phyloP scores from a whole-genome alignment of 2,113 vertebrate species.

The Eupsittula cactorum region DNA sequence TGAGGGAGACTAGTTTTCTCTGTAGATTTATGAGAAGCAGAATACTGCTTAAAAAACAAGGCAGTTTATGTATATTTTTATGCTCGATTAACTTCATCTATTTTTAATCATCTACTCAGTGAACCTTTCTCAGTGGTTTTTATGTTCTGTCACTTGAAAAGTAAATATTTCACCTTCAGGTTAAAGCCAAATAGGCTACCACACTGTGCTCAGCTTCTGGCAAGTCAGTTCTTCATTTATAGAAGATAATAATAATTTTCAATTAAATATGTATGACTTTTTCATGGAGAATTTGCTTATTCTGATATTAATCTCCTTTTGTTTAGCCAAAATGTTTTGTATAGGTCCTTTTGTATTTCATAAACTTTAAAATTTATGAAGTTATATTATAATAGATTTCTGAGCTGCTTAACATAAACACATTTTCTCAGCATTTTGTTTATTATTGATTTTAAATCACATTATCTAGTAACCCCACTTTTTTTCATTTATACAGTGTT shows the following conservation, averaged over 20 bases:
- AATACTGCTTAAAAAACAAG: slow-evolving; percentile 28
- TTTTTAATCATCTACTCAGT: neutral
- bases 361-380: neutral
- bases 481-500: neutral
- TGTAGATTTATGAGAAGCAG: neutral
- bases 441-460: neutral
- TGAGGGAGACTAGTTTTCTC: slow-evolving; percentile 12
- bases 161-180: neutral
- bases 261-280: neutral
- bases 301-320: slow-evolving; percentile 4
- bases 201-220: slow-evolving; percentile 19
- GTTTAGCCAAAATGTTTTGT: neutral
- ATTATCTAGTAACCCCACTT: neutral
- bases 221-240: neutral
- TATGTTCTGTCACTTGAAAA: neutral
- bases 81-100: neutral
- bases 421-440: neutral
- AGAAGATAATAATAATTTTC: neutral
- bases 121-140: neutral
- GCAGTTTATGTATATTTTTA: slow-evolving; percentile 39
- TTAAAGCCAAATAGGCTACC: neutral
- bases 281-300: slow-evolving; percentile 19
- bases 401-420: neutral
- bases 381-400: neutral
- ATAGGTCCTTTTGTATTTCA: neutral